Conservation (phyloP, 2,888 invertebrate species). For the Athrips mouffetella region DNA sequence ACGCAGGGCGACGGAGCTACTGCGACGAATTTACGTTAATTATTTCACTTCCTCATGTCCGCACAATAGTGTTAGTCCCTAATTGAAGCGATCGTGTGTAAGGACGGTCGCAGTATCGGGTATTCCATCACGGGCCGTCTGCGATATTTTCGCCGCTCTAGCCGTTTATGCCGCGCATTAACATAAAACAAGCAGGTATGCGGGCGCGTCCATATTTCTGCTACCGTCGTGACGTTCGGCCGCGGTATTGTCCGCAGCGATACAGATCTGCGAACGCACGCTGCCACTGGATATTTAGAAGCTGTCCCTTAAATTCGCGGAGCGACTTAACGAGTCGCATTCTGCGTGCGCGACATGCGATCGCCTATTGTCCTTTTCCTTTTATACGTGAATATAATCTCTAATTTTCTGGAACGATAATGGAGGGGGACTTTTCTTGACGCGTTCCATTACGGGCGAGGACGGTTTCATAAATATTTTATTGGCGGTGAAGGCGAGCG, state of each 20-base stretch:
- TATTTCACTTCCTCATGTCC: conserved; percentile 58
- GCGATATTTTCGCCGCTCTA: conserved; percentile 53
- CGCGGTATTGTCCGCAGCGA: conserved; percentile 72
- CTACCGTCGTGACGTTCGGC: conserved; percentile 67
- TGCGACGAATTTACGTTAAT: conserved; percentile 50
- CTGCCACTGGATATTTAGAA: conserved; percentile 73
- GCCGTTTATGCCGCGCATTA: conserved; percentile 65
- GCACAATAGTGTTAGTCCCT: conserved; percentile 53
- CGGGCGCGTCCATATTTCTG: conserved; percentile 71
- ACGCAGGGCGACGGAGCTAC: conserved; percentile 30
- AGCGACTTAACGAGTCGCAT: conserved; percentile 70
- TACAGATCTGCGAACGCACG: conserved; percentile 71
- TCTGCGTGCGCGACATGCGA: conserved; percentile 67
- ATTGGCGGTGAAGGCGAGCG: conserved; percentile 57
- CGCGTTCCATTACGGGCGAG: conserved; percentile 61
- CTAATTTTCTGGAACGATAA: conserved; percentile 44
- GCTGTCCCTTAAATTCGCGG: conserved; percentile 70
- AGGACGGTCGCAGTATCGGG: conserved; percentile 48
- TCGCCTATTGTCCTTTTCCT: conserved; percentile 57
- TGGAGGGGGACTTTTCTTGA: conserved; percentile 52
- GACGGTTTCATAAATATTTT: conserved; percentile 73
- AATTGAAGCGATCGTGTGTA: conserved; percentile 37
- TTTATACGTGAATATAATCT: conserved; percentile 24
- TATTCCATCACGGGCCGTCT: conserved; percentile 57
- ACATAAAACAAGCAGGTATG: conserved; percentile 73